These are phyloP conservation scores for Fragum sueziense DNA, from an alignment of 2,888 invertebrate species.

Conservation along the genomic window DNA sequence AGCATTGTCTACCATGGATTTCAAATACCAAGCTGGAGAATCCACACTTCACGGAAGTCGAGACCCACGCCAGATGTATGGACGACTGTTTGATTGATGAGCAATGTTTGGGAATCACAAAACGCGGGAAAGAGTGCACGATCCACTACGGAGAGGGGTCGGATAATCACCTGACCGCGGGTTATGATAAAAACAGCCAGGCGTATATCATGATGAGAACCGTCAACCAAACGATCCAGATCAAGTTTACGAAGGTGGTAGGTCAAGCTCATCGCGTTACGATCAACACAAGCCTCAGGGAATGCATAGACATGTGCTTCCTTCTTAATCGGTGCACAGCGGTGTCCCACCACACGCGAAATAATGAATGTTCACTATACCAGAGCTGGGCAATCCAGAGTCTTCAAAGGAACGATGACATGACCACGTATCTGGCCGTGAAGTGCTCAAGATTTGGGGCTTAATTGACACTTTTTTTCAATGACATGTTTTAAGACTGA, in stretches of 20 bases:
- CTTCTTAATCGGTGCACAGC: not conserved
- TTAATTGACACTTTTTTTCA: too few relatives aligned
- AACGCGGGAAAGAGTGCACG: not conserved
- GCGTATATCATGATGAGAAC: not conserved
- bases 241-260: not conserved
- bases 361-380: not conserved
- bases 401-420: not conserved
- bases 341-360: not conserved
- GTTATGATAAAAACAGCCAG: too few relatives aligned
- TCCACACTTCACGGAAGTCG: not conserved
- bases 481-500: too few relatives aligned
- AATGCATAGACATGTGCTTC: not conserved
- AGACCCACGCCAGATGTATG: not conserved
- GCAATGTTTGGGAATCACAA: not conserved
- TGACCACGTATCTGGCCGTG: not conserved
- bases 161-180: not conserved
- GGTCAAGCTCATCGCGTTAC: not conserved
- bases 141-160: not conserved
- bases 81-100: constrained; percentile 7
- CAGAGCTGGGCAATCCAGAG: not conserved
- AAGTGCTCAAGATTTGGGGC: not conserved
- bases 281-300: not conserved
- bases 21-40: not conserved
- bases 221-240: not conserved
- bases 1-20: too few relatives aligned